Evolutionary conservation across 2,888 invertebrate species (phyloP).

Genomic region (Lathronympha strigana): DNA sequence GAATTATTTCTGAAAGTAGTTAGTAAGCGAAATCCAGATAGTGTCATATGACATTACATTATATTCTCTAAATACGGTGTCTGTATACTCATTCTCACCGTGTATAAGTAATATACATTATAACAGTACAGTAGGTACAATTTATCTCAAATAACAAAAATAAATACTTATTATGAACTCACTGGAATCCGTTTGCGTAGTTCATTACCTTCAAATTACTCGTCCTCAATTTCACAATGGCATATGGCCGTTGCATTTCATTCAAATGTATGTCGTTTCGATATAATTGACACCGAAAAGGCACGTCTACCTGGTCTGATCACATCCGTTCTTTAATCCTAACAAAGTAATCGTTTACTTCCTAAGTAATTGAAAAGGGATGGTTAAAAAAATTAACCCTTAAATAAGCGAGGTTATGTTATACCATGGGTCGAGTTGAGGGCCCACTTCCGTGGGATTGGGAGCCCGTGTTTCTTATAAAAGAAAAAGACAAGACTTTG

Average conservation of each 20-base stretch:
- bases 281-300: conserved; percentile 43
- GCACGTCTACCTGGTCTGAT: conserved; percentile 66
- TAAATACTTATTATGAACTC: conserved; percentile 29
- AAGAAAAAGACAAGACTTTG: background rate
- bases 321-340: conserved; percentile 76
- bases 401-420: conserved; percentile 69
- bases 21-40: too few species aligned
- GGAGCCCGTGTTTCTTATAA: background rate
- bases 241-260: background rate
- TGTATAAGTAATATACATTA: too few species aligned
- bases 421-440: conserved; percentile 66
- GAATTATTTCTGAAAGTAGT: too few species aligned
- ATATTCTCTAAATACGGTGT: too few species aligned
- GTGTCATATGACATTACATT: too few species aligned
- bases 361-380: conserved; percentile 61
- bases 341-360: conserved; percentile 74
- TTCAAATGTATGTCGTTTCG: background rate
- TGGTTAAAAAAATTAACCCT: conserved; percentile 65
- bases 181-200: conserved; percentile 24
- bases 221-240: background rate
- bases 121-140: too few species aligned
- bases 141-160: conserved; percentile 5
- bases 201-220: conserved; percentile 24
- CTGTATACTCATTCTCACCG: too few species aligned
- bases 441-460: conserved; percentile 64